Base-by-base conservation (phyloP, 2,888 invertebrate species). In the Herminia tarsipennalis region DNA sequence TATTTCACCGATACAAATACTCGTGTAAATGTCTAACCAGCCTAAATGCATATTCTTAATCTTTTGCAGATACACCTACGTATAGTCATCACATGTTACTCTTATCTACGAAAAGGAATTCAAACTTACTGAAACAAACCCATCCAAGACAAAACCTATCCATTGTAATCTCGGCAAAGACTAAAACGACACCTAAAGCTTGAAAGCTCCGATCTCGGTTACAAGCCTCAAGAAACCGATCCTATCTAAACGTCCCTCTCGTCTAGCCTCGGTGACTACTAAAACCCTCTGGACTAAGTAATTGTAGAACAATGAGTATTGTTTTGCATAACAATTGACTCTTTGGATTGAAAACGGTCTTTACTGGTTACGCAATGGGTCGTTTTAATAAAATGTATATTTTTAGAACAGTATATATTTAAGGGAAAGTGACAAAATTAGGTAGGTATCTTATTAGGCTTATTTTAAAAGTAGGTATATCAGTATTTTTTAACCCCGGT, bases 271-370 rank as follows among this genome's bases (percentile, higher is more conserved):
- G 20, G 12, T 27, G 32, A 8, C 24, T 41, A 22, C 39, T 61
- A 27, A 24, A 45, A 4, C 32, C 12, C 27, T 34, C 30, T 37
- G 38, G 9, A 28, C 13, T 27, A 46, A 43, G 43, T 56, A 38
- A 62, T 52, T 41, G 57, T 41, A 20, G 13, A 51, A 40, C 46
- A 38, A 35, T 35, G 32, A 3, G 20, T 51, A 36, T 46, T 61
- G 46, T 58, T 52, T 24, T 28, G 10, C 21, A 5, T 12, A 43
- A 52, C 32, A 56, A 43, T 41, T 3, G 18, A n/a, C 17, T 35
- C 29, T 28, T 30, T 5, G 5, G n/a, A 17, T 5, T 17, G 5
- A 20, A 30, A 30, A 3, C 3, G 8, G 5, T 3, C 6, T n/a
- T 14, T 21, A 14, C 1, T 10, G 17, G 10, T 30, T 18, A 18